These are phyloP conservation scores for Osmoderma eremita DNA, from an alignment of 2,888 invertebrate species.

Conservation along the genomic window DNA sequence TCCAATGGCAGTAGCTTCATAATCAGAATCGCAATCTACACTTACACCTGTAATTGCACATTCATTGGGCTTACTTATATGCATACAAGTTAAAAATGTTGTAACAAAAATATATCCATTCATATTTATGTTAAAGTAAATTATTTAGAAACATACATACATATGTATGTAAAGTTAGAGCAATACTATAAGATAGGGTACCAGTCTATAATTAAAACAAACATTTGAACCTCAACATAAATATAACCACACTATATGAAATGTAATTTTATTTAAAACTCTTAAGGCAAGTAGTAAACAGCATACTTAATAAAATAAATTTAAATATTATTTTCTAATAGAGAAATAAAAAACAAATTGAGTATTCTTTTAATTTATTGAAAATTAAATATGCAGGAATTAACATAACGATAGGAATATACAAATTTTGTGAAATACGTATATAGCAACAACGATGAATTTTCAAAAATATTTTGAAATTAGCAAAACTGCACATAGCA, in stretches of 20 bases:
- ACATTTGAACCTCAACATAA: slow-evolving; percentile 17
- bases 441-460: slow-evolving; percentile 1
- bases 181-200: too few species aligned
- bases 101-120: slow-evolving; percentile 16
- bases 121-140: background rate
- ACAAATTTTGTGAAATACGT: slow-evolving; percentile 25
- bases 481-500: slow-evolving; percentile 37
- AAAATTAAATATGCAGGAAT: background rate
- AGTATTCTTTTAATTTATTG: slow-evolving; percentile 26
- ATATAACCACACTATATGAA: slow-evolving; percentile 25
- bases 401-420: slow-evolving; percentile 26
- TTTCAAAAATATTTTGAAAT: slow-evolving; percentile 38
- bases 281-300: background rate
- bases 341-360: slow-evolving; percentile 31
- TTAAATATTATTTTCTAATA: slow-evolving; percentile 3
- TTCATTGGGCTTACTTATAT: background rate
- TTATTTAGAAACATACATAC: background rate
- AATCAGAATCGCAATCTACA: slow-evolving; percentile 61
- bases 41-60: slow-evolving; percentile 51
- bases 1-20: slow-evolving; percentile 58
- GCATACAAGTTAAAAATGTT: background rate
- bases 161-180: too few species aligned
- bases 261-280: background rate
- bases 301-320: background rate
- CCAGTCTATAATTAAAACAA: slow-evolving; percentile 15